Conservation (phyloP, 2,113 vertebrate species). For the Papio anubis region DNA sequence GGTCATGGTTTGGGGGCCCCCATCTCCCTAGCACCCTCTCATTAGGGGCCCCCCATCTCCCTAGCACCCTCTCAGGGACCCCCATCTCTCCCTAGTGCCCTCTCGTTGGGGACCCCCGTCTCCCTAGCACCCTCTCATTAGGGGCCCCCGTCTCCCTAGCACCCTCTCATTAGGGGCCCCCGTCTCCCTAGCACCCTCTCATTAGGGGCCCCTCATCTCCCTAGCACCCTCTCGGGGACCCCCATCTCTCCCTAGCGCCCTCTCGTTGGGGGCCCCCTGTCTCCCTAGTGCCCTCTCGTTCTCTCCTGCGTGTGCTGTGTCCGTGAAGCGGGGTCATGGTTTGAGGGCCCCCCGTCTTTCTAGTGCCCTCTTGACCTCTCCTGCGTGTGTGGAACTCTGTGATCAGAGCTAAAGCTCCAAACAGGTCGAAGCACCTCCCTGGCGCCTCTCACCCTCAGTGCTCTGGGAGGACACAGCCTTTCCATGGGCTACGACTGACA, state of each 20-base stretch:
- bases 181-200: rapidly evolving
- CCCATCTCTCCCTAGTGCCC: no score
- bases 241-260: rapidly evolving
- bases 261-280: no score
- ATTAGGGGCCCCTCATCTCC: no score
- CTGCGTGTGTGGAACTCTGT: neutral
- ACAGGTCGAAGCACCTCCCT: neutral
- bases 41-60: no score
- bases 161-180: rapidly evolving
- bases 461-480: neutral
- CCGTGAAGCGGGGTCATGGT: neutral
- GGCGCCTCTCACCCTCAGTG: neutral
- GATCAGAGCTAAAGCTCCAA: neutral
- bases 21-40: rapidly evolving
- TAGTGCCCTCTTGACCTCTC: neutral
- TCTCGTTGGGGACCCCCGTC: no score
- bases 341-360: no score
- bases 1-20: neutral
- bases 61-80: neutral
- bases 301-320: neutral
- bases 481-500: rapidly evolving
- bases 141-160: no score
- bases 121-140: no score
- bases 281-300: neutral
- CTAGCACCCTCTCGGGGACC: rapidly evolving